Conservation (phyloP, 1,140 invertebrate species). For the Bilobella aurantiaca region DNA sequence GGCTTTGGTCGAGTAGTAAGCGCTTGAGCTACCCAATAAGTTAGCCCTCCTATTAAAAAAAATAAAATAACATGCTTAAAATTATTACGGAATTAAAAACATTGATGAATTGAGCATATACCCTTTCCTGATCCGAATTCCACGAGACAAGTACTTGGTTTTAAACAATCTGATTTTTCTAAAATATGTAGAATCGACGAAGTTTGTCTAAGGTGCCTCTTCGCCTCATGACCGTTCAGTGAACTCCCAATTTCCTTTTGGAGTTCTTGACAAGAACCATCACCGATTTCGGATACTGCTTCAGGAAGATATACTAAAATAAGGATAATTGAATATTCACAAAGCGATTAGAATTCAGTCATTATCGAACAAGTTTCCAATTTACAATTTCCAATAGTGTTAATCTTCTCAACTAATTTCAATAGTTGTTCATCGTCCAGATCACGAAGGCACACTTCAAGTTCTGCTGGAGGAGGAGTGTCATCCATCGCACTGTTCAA, state of each 20-base stretch:
- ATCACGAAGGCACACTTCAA: no score
- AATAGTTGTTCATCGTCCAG: no score
- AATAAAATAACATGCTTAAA: background rate
- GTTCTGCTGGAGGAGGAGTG: no score
- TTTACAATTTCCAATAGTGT: no score
- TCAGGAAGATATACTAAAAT: no score
- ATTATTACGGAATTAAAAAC: background rate
- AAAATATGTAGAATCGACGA: constrained; percentile 56
- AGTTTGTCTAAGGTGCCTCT: constrained; percentile 59
- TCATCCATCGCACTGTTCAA: no score
- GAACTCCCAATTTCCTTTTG: constrained; percentile 49
- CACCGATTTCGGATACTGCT: no score
- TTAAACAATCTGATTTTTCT: constrained; percentile 46
- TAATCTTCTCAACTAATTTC: no score
- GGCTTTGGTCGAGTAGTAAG: constrained; percentile 36
- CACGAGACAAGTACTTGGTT: constrained; percentile 55
- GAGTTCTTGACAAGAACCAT: constrained; percentile 34
- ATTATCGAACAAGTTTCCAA: no score
- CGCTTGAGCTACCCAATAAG: constrained; percentile 56
- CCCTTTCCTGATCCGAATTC: constrained; percentile 84
- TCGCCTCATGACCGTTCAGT: constrained; percentile 51
- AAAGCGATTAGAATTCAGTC: no score
- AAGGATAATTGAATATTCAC: no score
- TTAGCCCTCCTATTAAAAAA: constrained; percentile 58
- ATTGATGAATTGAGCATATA: constrained; percentile 26